A percentile compares a stretch with the other conserved stretches of the same genome.
Conservation (phyloP, 2,797 vertebrate genomes). For the Leucoraja ocellata region DNA sequence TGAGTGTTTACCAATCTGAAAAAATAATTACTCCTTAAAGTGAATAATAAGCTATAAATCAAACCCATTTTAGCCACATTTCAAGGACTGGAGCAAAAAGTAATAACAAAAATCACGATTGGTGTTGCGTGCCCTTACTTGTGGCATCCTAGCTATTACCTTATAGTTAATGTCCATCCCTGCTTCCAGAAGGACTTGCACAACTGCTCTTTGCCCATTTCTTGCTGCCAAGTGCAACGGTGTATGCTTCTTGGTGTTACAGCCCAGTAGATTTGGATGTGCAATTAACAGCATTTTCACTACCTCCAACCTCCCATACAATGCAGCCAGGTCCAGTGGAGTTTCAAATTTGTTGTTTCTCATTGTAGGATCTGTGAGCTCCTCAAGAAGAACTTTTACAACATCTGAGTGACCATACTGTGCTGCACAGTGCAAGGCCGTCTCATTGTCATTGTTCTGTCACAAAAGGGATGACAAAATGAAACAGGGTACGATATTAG, state of each 20-base stretch:
- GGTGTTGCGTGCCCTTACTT: neutral
- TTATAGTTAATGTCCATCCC: conserved; percentile 98
- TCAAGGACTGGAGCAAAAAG: neutral
- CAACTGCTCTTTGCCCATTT: conserved; percentile 83
- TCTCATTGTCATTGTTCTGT: conserved; percentile 98
- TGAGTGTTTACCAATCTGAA: neutral
- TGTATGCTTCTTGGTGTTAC: conserved; percentile 90
- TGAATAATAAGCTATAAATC: neutral
- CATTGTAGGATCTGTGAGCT: conserved; percentile 96
- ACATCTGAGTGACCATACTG: conserved; percentile 91
- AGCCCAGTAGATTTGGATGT: conserved; percentile 89
- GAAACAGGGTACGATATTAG: no score
- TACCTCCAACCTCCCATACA: conserved; percentile 92
- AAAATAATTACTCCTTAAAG: neutral
- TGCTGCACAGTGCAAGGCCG: conserved; percentile 88
- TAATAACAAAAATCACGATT: neutral
- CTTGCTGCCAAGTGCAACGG: conserved; percentile 89
- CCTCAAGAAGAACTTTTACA: conserved; percentile 88
- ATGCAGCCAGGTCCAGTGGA: conserved; percentile 84
- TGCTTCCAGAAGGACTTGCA: conserved; percentile 80
- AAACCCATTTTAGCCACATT: neutral
- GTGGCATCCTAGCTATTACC: conserved; percentile 55
- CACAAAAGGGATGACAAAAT: conserved; percentile 16
- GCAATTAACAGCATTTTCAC: conserved; percentile 87
- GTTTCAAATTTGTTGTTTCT: conserved; percentile 97